Percentiles rank a stretch among this genome's conserved stretches.
Evolutionary conservation across 2,888 invertebrate genomes (phyloP).

Genomic region (Eupeodes luniger): DNA sequence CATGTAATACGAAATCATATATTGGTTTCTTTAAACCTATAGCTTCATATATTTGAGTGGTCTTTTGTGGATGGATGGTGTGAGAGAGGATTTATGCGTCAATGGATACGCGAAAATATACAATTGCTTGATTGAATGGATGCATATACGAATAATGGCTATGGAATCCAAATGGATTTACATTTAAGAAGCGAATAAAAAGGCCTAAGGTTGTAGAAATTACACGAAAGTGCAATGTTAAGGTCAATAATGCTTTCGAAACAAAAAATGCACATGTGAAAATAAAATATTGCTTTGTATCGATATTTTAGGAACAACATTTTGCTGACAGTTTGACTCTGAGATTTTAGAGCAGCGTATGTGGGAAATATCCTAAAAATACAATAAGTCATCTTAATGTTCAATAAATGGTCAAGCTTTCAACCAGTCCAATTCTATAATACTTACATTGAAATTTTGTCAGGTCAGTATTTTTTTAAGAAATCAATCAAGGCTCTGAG

Average conservation of each 20-base stretch:
- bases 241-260: conserved; percentile 27
- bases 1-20: conserved; percentile 69
- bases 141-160: conserved; percentile 20
- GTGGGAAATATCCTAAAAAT: too few relatives aligned
- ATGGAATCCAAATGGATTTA: conserved; percentile 26
- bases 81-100: conserved; percentile 76
- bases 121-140: conserved; percentile 71
- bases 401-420: too few relatives aligned
- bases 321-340: neutral
- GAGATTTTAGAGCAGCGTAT: too few relatives aligned
- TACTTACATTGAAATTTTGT: too few relatives aligned
- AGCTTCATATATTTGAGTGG: too few relatives aligned
- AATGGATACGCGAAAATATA: conserved; percentile 71
- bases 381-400: too few relatives aligned
- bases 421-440: too few relatives aligned
- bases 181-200: neutral
- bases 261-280: conserved; percentile 19
- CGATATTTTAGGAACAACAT: neutral
- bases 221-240: conserved; percentile 21
- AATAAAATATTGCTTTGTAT: neutral
- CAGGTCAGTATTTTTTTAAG: too few relatives aligned
- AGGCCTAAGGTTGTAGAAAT: conserved; percentile 33
- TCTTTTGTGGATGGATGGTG: conserved; percentile 62
- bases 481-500: too few relatives aligned
- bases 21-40: neutral